A percentile compares a stretch with the other conserved stretches of the same genome.
These are phyloP conservation scores for Sebastes cheni DNA, from an alignment of 2,797 vertebrate species.

Conservation along the genomic window DNA sequence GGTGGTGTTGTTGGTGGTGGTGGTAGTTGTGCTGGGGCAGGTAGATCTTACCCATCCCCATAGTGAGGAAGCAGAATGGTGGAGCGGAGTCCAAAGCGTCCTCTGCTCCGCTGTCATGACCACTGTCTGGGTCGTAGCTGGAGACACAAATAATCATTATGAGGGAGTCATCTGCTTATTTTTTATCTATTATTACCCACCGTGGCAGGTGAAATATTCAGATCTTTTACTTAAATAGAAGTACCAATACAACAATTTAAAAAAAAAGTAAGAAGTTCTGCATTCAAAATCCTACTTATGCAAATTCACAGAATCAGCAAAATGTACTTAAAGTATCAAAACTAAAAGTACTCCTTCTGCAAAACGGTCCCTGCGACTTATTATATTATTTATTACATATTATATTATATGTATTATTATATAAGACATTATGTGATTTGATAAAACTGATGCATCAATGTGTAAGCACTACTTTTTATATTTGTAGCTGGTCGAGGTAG, in stretches of 20 bases:
- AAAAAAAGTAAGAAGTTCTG: background rate
- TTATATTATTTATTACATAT: too few species aligned
- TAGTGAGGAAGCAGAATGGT: conserved; percentile 95
- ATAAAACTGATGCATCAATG: background rate
- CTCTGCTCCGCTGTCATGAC: conserved; percentile 95
- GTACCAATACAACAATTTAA: background rate
- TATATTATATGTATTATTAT: background rate
- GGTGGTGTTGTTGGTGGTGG: conserved; percentile 50
- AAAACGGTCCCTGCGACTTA: background rate
- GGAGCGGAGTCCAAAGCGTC: conserved; percentile 89
- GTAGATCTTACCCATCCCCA: conserved; percentile 97
- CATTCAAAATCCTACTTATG: background rate
- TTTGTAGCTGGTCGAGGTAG: background rate
- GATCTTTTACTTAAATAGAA: too few species aligned
- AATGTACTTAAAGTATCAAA: background rate
- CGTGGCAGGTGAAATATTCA: background rate
- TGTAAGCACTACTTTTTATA: background rate
- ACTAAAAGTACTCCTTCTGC: background rate
- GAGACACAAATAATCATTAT: background rate
- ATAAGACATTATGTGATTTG: background rate
- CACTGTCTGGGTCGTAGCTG: conserved; percentile 96
- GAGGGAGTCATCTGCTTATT: background rate
- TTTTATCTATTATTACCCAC: background rate
- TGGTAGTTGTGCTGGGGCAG: conserved; percentile 82
- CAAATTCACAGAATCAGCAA: background rate